A percentile compares a stretch with the other conserved stretches of the same genome.
phyloP scores from a whole-genome alignment of 1,140 invertebrate genomes.

The Trachymyrmex cornetzi region DNA sequence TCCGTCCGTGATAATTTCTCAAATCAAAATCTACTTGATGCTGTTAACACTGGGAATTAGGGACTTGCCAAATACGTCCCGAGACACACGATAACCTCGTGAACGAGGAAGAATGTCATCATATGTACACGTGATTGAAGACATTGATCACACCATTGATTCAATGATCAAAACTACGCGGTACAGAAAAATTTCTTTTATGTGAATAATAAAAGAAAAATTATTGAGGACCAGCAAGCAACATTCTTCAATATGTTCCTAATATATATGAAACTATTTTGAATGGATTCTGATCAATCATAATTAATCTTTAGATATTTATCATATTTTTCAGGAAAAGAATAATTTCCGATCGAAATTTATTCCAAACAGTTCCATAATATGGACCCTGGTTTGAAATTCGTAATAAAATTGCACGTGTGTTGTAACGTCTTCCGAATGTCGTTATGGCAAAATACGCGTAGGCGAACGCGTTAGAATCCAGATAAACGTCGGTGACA shows the following conservation, averaged over 20 bases:
- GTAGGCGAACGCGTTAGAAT: conserved; percentile 48
- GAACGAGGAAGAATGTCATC: conserved; percentile 47
- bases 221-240: neutral
- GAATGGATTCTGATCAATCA: too few relatives aligned
- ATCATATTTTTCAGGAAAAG: too few relatives aligned
- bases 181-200: neutral
- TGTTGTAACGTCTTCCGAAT: conserved; percentile 3
- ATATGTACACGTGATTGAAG: conserved; percentile 37
- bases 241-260: neutral
- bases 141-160: conserved; percentile 14
- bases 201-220: neutral
- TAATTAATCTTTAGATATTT: too few relatives aligned
- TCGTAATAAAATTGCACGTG: conserved; percentile 9
- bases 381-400: neutral
- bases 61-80: conserved; percentile 31
- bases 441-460: neutral
- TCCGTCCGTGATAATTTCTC: neutral
- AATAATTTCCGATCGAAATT: too few relatives aligned
- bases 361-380: too few relatives aligned
- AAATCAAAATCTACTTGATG: neutral
- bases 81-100: conserved; percentile 61
- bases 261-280: neutral
- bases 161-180: neutral
- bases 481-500: conserved; percentile 56
- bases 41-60: conserved; percentile 21